These are phyloP conservation scores for Saturnia pavonia DNA, from an alignment of 2,888 invertebrate genomes.

Conservation along the genomic window DNA sequence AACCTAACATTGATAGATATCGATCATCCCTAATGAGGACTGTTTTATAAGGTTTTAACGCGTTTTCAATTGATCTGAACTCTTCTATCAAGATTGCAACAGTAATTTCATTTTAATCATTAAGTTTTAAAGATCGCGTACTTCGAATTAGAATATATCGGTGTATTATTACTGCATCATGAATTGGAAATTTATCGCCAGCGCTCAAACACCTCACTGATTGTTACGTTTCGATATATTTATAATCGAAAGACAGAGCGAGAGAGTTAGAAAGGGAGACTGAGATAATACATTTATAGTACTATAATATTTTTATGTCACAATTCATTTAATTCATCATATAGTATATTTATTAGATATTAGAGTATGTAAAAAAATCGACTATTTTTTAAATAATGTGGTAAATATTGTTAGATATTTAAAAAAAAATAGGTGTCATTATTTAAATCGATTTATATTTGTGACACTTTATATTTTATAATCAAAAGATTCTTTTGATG, in stretches of 20 bases:
- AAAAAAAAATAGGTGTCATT: not conserved
- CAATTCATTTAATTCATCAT: conserved; percentile 44
- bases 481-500: too few species aligned
- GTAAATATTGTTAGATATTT: not conserved
- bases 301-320: conserved; percentile 47
- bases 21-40: too few species aligned
- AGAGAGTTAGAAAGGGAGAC: conserved; percentile 12
- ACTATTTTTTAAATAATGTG: not conserved
- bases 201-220: not conserved
- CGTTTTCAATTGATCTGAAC: too few species aligned
- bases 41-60: too few species aligned
- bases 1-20: too few species aligned
- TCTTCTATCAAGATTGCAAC: too few species aligned
- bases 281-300: conserved; percentile 34
- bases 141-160: too few species aligned
- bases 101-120: too few species aligned
- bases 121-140: too few species aligned
- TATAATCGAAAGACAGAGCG: conserved; percentile 41
- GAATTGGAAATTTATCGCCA: not conserved
- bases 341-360: conserved; percentile 33
- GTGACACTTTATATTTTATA: too few species aligned
- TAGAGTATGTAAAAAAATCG: not conserved
- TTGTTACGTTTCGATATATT: conserved; percentile 39
- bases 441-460: not conserved
- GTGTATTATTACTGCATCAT: not conserved